These are phyloP conservation scores for Amblyopsis hoosieri DNA, from an alignment of 2,797 vertebrate species.

Conservation along the genomic window DNA sequence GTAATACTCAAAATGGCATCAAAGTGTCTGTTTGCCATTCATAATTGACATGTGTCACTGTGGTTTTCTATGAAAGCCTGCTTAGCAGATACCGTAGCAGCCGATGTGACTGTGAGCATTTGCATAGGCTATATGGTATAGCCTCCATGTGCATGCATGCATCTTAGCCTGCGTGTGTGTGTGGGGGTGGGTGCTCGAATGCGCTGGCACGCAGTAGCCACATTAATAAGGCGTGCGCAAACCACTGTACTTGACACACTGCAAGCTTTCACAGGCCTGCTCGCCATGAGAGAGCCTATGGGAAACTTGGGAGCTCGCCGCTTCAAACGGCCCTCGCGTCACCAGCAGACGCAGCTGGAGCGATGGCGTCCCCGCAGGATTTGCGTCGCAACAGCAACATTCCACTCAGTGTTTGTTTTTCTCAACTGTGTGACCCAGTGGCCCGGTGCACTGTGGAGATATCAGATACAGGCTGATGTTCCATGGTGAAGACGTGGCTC, in stretches of 20 bases:
- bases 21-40: too few species aligned
- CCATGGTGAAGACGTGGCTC: conserved; percentile 33
- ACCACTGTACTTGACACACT: conserved; percentile 11
- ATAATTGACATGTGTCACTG: too few species aligned
- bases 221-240: conserved; percentile 32
- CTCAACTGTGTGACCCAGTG: not conserved
- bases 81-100: too few species aligned
- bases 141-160: conserved; percentile 17
- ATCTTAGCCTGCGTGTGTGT: too few species aligned
- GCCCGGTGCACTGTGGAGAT: not conserved
- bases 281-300: conserved; percentile 1
- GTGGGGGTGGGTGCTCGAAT: conserved; percentile 9
- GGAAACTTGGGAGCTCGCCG: not conserved
- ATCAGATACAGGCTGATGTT: conserved; percentile 36
- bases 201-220: not conserved
- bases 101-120: too few species aligned
- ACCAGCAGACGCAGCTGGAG: conserved; percentile 5
- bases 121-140: too few species aligned
- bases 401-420: conserved; percentile 13
- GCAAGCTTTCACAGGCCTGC: conserved; percentile 6
- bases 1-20: too few species aligned
- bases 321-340: conserved; percentile 1
- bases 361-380: conserved; percentile 2
- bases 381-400: not conserved
- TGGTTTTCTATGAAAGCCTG: too few species aligned